Percentiles rank a stretch among this genome's conserved stretches.
Evolutionary conservation across 2,113 vertebrate species (phyloP).

Genomic region (Cochlearius cochlearius): DNA sequence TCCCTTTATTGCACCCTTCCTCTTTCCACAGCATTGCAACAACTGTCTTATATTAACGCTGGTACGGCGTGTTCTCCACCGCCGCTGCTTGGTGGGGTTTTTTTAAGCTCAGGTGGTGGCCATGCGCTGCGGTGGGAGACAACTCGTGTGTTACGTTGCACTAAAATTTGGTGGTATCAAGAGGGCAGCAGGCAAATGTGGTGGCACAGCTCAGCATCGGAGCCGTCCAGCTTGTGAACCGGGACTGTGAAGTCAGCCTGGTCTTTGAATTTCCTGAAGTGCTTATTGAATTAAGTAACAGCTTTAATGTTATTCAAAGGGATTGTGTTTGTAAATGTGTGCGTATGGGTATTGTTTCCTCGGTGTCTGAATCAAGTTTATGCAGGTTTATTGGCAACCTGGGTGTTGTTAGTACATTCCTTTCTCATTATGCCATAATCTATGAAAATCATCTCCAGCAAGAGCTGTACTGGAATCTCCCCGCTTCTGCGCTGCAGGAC

Average conservation of each 20-base stretch:
- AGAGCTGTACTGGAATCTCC: not conserved
- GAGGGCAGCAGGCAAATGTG: not conserved
- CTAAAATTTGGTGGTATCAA: too few relatives aligned
- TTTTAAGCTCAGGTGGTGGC: not conserved
- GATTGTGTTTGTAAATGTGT: not conserved
- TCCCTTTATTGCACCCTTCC: not conserved
- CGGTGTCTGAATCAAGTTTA: not conserved
- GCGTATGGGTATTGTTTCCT: not conserved
- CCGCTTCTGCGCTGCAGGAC: not conserved
- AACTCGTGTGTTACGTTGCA: accelerated
- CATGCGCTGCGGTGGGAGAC: accelerated
- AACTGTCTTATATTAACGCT: not conserved
- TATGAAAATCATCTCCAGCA: not conserved
- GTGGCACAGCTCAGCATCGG: not conserved
- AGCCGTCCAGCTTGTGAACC: not conserved
- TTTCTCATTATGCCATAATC: not conserved
- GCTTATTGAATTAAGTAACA: not conserved
- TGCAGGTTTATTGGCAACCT: not conserved
- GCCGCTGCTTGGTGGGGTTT: not conserved
- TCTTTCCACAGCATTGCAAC: not conserved
- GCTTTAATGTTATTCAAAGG: not conserved
- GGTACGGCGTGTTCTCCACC: not conserved
- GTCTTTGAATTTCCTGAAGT: not conserved
- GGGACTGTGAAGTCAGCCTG: not conserved
- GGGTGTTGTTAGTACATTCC: not conserved